Evolutionary conservation across 1,140 invertebrate genomes (phyloP).

Genomic region (Megalonaias nervosa): DNA sequence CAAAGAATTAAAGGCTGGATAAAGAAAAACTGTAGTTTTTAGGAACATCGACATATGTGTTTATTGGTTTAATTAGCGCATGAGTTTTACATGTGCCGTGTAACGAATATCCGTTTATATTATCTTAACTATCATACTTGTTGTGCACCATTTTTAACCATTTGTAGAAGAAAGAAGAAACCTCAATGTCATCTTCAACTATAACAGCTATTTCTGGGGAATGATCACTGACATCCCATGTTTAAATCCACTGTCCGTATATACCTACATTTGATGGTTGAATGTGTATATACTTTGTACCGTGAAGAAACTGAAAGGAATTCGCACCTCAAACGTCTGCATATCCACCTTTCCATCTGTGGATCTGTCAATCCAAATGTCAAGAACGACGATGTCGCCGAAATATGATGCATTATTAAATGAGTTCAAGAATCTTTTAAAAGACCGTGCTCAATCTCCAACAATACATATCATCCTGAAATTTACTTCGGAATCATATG

Average conservation of each 20-base stretch:
- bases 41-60: constrained; percentile 11
- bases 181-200: constrained; percentile 54
- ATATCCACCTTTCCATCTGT: constrained; percentile 25
- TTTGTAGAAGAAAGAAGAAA: constrained; percentile 49
- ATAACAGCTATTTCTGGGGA: constrained; percentile 53
- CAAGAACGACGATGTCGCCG: constrained; percentile 35
- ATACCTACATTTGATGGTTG: constrained; percentile 44
- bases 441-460: constrained; percentile 35
- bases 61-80: background rate
- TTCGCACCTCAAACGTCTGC: constrained; percentile 31
- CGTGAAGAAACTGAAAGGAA: constrained; percentile 45
- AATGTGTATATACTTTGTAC: constrained; percentile 33
- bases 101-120: constrained; percentile 45
- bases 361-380: constrained; percentile 50
- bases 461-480: constrained; percentile 34
- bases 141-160: constrained; percentile 50
- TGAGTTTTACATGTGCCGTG: constrained; percentile 41
- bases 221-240: constrained; percentile 41
- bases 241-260: constrained; percentile 52
- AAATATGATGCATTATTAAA: constrained; percentile 42
- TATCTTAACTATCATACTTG: constrained; percentile 40
- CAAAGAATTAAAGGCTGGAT: constrained; percentile 49
- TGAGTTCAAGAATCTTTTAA: constrained; percentile 35
- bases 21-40: constrained; percentile 30
- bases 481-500: background rate